Percentiles rank a stretch among this genome's conserved stretches.
phyloP scores from a whole-genome alignment of 2,113 vertebrate species.

The Cyprinodon brontotheroides region DNA sequence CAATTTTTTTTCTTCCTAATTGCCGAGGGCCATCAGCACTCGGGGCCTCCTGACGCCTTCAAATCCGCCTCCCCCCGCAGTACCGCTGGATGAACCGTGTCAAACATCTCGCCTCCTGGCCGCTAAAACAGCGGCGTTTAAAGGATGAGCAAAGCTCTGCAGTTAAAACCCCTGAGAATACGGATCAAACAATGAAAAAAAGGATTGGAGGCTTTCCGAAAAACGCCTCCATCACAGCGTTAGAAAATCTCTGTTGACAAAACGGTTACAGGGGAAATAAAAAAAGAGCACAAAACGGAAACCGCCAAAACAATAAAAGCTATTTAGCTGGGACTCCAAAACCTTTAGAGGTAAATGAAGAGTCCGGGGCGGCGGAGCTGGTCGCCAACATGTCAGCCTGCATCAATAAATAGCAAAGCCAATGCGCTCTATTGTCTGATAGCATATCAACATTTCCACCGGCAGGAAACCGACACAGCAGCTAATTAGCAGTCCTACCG shows the following conservation, averaged over 20 bases:
- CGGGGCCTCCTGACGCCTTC: slow-evolving; percentile 52
- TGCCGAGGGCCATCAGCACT: slow-evolving; percentile 74
- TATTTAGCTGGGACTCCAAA: slow-evolving; percentile 10
- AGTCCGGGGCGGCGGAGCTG: slow-evolving; percentile 64
- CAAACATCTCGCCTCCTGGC: slow-evolving; percentile 4
- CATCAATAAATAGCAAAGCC: slow-evolving; percentile 68
- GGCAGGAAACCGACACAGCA: slow-evolving; percentile 35
- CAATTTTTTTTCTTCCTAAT: slow-evolving; percentile 76
- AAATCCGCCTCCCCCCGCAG: slow-evolving; percentile 37
- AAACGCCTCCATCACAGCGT: slow-evolving; percentile 44
- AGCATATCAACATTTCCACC: slow-evolving; percentile 42
- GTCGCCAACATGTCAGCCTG: slow-evolving; percentile 70
- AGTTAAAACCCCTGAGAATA: slow-evolving; percentile 81
- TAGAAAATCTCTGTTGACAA: slow-evolving; percentile 24
- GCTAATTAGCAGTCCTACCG: slow-evolving; percentile 10
- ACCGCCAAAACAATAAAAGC: background rate
- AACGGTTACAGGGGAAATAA: background rate
- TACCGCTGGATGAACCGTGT: slow-evolving; percentile 24
- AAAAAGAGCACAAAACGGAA: background rate
- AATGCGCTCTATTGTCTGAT: slow-evolving; percentile 77
- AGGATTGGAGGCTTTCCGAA: slow-evolving; percentile 65
- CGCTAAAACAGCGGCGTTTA: slow-evolving; percentile 16
- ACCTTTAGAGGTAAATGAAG: slow-evolving; percentile 49
- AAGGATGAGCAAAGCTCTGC: slow-evolving; percentile 40
- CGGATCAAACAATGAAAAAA: slow-evolving; percentile 82